Conservation (phyloP, 64 coral and sea anemone genomes). For the Pocillopora damicornis region DNA sequence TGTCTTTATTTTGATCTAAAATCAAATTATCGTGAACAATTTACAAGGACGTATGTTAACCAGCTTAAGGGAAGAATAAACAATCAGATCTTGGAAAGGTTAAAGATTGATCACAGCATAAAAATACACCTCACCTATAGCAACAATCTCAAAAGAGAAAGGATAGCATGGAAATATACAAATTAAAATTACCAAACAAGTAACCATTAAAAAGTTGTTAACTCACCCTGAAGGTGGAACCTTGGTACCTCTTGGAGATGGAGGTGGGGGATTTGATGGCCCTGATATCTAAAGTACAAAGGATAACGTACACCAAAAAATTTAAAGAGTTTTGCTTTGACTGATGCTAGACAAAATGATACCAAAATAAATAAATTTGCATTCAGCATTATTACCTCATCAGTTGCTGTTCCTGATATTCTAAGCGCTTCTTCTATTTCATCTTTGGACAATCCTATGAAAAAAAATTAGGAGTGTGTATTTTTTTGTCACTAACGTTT, state of each 20-base stretch:
- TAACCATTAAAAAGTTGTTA: neutral
- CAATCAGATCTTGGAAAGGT: no score
- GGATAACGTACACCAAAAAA: neutral
- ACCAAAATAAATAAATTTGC: neutral
- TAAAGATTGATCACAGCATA: no score
- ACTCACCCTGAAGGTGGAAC: conserved; percentile 2
- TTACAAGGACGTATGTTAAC: no score
- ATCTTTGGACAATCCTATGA: conserved; percentile 68
- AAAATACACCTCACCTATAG: no score
- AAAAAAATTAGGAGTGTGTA: neutral
- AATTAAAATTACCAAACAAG: neutral
- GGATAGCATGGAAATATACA: neutral
- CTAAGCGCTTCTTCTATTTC: conserved; percentile 76
- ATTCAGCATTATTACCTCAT: conserved; percentile 32
- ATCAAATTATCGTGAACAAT: no score
- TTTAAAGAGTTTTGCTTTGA: neutral
- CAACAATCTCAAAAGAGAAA: neutral
- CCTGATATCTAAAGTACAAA: neutral
- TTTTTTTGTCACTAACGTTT: neutral
- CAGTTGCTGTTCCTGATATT: conserved; percentile 70
- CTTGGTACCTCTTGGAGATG: neutral
- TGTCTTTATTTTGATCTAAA: no score
- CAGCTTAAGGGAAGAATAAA: no score
- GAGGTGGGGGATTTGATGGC: neutral
- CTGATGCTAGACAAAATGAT: no score